These are phyloP conservation scores for Spilarctia lutea DNA, from an alignment of 2,888 invertebrate genomes.

Conservation along the genomic window DNA sequence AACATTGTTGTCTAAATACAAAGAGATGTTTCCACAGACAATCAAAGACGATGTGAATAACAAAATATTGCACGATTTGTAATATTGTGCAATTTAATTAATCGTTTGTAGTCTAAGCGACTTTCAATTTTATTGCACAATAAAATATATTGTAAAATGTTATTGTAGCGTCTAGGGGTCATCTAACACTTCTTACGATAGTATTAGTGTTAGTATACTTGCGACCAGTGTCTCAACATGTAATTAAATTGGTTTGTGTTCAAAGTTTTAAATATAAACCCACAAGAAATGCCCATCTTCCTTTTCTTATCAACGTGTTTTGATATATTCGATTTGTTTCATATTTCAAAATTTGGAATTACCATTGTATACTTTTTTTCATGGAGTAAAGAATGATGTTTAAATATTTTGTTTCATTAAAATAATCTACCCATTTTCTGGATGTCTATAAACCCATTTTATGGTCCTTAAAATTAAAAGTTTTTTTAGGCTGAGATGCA, in stretches of 20 bases:
- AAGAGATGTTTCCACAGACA: too few species aligned
- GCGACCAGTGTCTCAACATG: neutral
- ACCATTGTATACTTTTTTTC: slow-evolving; percentile 65
- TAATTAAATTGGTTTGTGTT: neutral
- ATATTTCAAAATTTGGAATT: slow-evolving; percentile 29
- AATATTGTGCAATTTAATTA: too few species aligned
- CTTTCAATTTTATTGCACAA: too few species aligned
- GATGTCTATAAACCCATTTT: too few species aligned
- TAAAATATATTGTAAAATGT: too few species aligned
- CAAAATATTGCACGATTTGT: too few species aligned
- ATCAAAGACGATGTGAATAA: too few species aligned
- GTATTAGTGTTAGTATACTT: neutral
- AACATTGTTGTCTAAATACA: too few species aligned
- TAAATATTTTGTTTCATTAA: slow-evolving; percentile 50
- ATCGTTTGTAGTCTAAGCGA: too few species aligned
- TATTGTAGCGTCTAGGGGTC: too few species aligned
- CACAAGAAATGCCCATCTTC: neutral
- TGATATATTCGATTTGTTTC: slow-evolving; percentile 1
- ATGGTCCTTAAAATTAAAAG: neutral
- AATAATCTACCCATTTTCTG: neutral
- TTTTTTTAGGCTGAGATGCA: too few species aligned
- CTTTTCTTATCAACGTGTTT: neutral
- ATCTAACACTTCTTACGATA: neutral
- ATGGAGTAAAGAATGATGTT: slow-evolving; percentile 74
- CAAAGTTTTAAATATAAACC: neutral